Evolutionary conservation across 1,140 invertebrate species (phyloP).

Genomic region (Thereuonema tuberculata): DNA sequence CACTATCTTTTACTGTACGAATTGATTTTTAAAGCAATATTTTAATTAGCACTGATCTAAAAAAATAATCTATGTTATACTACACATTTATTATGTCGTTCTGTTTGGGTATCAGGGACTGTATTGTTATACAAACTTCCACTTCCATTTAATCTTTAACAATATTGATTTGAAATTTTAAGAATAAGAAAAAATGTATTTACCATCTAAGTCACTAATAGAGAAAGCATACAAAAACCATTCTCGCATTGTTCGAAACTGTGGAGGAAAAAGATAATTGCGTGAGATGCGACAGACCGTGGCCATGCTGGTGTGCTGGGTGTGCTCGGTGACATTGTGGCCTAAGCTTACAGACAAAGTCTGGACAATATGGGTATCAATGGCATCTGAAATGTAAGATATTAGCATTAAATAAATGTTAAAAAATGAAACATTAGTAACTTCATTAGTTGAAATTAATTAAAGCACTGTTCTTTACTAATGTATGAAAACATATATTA

Average conservation of each 20-base stretch:
- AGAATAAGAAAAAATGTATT: too few species aligned
- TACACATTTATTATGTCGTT: too few species aligned
- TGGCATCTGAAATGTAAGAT: conserved; percentile 8
- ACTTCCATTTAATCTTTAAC: too few species aligned
- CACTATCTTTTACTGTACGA: too few species aligned
- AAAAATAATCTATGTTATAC: too few species aligned
- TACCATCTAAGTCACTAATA: conserved; percentile 83
- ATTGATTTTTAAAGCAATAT: too few species aligned
- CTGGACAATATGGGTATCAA: conserved; percentile 38
- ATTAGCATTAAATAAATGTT: too few species aligned
- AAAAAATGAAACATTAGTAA: neutral
- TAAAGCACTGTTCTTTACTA: neutral
- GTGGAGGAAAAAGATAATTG: conserved; percentile 82
- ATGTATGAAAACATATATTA: too few species aligned
- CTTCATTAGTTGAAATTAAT: neutral
- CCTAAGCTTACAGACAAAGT: conserved; percentile 76
- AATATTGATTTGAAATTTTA: too few species aligned
- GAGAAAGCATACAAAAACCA: conserved; percentile 96
- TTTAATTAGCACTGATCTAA: too few species aligned
- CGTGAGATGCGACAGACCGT: conserved; percentile 82
- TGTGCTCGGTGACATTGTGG: conserved; percentile 33
- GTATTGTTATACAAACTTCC: too few species aligned
- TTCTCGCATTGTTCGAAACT: conserved; percentile 82
- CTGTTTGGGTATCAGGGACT: too few species aligned
- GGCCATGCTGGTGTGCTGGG: conserved; percentile 57